Evolutionary conservation across 2,888 invertebrate species (phyloP), one percentile per base, ranked within the genome.

Genomic region (Fragum whitleyi): DNA sequence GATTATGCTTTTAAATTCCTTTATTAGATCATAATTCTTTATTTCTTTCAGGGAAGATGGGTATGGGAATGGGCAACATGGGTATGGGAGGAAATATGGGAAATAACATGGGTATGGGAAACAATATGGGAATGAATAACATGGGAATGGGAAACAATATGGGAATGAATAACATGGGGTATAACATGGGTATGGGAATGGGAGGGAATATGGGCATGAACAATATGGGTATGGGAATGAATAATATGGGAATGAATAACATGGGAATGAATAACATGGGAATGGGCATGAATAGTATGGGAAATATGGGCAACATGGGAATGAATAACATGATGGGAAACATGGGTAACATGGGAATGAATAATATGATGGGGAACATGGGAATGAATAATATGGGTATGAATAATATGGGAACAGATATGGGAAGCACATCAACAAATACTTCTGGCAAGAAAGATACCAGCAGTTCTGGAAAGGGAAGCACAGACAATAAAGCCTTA

Each of bases 401-500:
- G 62, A 81, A 74, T 65, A 74, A 77, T n/a, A 71, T 62, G 73
- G 62, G 72, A 65, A 51, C 75, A 61, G 77, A 77, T 57, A 75
- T 62, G 76, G 76, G 69, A 59, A 77, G 55, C n/a, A 32, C 23
- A 65, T 21, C 21, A 2, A 81, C 74, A 69, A 80, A 55, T 74
- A 75, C 32, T 74, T 36, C 39, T 19, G 21, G 32, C n/a, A 69
- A 55, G 16, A 70, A 55, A 36, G 70, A 55, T 14, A 36, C 28
- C 11, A 26, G 23, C n/a, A 32, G 14, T 32, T 36, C 32, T 36
- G 36, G 26, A 1, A 70, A 23, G 9, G 23, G 11, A n/a, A 53
- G 26, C 36, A 21, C 36, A 19, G 70, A 55, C 16, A 68, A n/a
- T 47, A 70, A 70, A 36, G n/a, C 36, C 28, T 21, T 55, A 2